Conservation (phyloP, 2,888 invertebrate genomes). For the Temnothorax unifasciatus region DNA sequence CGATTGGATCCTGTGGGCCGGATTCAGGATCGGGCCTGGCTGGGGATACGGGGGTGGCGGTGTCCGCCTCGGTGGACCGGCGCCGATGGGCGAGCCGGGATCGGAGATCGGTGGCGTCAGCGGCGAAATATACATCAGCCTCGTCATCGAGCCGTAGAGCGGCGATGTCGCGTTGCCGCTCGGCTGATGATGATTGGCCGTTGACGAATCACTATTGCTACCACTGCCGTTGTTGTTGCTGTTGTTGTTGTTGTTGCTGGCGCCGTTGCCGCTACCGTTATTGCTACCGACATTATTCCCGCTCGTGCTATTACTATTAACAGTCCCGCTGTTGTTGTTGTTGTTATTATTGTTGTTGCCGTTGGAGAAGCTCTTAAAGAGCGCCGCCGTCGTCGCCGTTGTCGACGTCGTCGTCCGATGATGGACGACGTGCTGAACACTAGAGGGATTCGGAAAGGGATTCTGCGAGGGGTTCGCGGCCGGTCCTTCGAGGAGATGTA, state of each 20-base stretch:
- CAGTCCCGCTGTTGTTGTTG: conserved; percentile 60
- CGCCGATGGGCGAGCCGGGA: conserved; percentile 92
- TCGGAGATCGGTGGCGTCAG: conserved; percentile 96
- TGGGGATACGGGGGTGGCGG: conserved; percentile 92
- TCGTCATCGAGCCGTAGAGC: conserved; percentile 88
- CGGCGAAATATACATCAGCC: conserved; percentile 93
- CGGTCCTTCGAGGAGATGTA: conserved; percentile 88
- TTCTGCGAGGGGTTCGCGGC: conserved; percentile 79
- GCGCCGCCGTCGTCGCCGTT: conserved; percentile 68
- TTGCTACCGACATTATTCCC: conserved; percentile 66
- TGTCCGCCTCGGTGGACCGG: conserved; percentile 90
- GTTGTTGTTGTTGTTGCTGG: conserved; percentile 65
- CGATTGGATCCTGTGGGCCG: conserved; percentile 81
- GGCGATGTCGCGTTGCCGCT: conserved; percentile 85
- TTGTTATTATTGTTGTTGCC: conserved; percentile 72
- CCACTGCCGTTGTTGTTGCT: conserved; percentile 72
- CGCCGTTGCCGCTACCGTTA: conserved; percentile 65
- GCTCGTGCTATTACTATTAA: conserved; percentile 69
- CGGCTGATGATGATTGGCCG: conserved; percentile 78
- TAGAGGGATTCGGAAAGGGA: conserved; percentile 84
- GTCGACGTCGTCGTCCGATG: conserved; percentile 74
- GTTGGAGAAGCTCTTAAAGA: conserved; percentile 81
- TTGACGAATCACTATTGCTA: conserved; percentile 74
- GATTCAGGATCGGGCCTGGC: conserved; percentile 85
- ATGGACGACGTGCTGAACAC: conserved; percentile 76